These are phyloP conservation scores for Dasyprocta punctata DNA, from an alignment of 2,113 vertebrate genomes.

Conservation along the genomic window DNA sequence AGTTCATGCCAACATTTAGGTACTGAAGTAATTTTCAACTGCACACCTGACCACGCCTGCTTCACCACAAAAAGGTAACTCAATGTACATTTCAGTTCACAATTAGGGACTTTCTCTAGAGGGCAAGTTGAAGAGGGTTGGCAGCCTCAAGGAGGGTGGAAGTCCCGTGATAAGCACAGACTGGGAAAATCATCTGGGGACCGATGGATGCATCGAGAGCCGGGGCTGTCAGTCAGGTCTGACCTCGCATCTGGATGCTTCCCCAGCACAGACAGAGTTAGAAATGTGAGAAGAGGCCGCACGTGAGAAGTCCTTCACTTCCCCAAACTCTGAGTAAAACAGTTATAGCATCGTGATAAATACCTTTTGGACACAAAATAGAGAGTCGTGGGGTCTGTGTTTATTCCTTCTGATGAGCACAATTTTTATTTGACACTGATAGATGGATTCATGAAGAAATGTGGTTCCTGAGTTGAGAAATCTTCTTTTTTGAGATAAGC, in stretches of 20 bases:
- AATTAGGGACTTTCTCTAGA: not conserved
- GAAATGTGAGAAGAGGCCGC: not conserved
- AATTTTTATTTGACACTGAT: not conserved
- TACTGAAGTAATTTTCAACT: not conserved
- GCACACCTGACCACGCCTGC: not conserved
- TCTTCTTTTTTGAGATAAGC: not conserved
- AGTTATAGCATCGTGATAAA: not conserved
- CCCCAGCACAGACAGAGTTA: not conserved
- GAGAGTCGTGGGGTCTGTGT: not conserved
- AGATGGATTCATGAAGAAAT: not conserved
- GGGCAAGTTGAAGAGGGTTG: not conserved
- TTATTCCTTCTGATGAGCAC: not conserved
- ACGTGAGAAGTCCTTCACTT: not conserved
- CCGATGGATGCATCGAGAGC: not conserved
- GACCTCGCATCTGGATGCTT: not conserved
- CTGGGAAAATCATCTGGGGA: not conserved
- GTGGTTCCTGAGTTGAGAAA: not conserved
- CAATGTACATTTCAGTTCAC: not conserved
- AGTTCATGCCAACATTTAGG: not conserved
- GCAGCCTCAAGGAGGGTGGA: not conserved
- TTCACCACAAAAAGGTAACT: not conserved
- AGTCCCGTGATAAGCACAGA: not conserved
- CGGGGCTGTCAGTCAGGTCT: not conserved
- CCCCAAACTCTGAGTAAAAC: not conserved
- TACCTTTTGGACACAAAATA: not conserved